Evolutionary conservation across 23 tunicate genomes (phyloP), one percentile per base, ranked within the genome.

Genomic region (Trididemnum clinides): DNA sequence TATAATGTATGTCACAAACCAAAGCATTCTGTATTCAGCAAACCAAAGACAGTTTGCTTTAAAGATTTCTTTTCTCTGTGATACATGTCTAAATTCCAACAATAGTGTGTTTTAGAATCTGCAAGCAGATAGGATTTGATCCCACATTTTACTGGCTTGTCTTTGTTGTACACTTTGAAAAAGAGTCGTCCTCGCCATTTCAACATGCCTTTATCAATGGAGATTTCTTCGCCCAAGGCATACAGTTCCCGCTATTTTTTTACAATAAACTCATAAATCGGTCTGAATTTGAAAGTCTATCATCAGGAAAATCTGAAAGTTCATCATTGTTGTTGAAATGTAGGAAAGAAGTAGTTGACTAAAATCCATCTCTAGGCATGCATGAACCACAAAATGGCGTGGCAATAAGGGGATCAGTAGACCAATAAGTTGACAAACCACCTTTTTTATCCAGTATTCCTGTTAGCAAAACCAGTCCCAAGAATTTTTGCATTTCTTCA

Each of bases 161-260:
- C 34, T 80, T 80, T 80, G 76, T 58, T 80, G 71, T 80, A 80
- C 71, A 33, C 44, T 51, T 25, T 51, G 84, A 80, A 80, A n/a
- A 4, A 28, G 2, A 80, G 34, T 12, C 84, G 34, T 20, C 76
- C 84, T 21, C 84, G 33, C 84, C 71, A 80, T 30, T 80, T 80
- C 34, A 80, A 28, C 84, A 80, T 80, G 19, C 84, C 76, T 51
- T 80, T 77, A 30, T 80, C 84, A 23, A 80, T 80, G 25, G 84
- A 80, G 71, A 80, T 50, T n/a, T 80, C 18, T 35, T 80, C 75
- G 5, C 84, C 84, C 76, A 59, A 23, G 18, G 33, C 5, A 35
- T 80, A 80, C 33, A 49, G 39, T 57, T 26, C 26, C 33, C 39
- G 84, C 84, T 74, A 80, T 57, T 57, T 57, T 22, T 26, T 3